Base-by-base conservation (phyloP, 2,888 invertebrate species). In the Ectobius pallidus region DNA sequence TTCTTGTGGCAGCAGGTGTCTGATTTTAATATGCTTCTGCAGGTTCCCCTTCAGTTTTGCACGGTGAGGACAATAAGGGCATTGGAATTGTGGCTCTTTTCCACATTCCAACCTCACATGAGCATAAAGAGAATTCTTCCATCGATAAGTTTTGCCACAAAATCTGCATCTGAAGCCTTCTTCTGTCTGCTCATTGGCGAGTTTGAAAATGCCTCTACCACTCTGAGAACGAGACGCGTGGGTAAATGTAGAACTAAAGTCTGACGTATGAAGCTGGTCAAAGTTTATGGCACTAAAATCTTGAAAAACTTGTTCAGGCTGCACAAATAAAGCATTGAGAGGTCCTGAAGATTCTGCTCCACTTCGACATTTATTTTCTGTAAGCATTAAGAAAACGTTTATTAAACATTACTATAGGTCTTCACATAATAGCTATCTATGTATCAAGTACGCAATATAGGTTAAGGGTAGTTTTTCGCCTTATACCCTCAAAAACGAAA, bases 31-130 rank as follows among this genome's bases (percentile, higher is more conserved):
- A 73, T 71, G 75, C 52, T 73, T 74, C n/a, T 71, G 67, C 9
- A 76, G 67, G 58, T 75, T 76, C 1, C 76, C 49, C 22, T 65
- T 72, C 20, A 6, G 67, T 25, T 75, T 73, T 20, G 72, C 70
- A 18, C 70, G 69, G 32, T 73, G 62, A 61, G 78, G 71, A 73
- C 83, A 83, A 69, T 81, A 81, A 11, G 82, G 81, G 69, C 83
- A 83, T 72, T 81, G 80, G 77, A 80, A 83, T 25, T 82, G 79
- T 9, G 83, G 83, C 16, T 81, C 80, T 77, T 81, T 80, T 22
- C 82, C 82, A 74, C 83, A 83, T 75, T 83, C 83, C 78, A 82
- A 81, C 61, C 83, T 80, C 75, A 79, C 81, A 77, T 82, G 84
- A n/a, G 34, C 39, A 22, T 63, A 49, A 16, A 71, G 63, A 14